phyloP scores from a whole-genome alignment of 2,113 vertebrate species.

The Eublepharis macularius region DNA sequence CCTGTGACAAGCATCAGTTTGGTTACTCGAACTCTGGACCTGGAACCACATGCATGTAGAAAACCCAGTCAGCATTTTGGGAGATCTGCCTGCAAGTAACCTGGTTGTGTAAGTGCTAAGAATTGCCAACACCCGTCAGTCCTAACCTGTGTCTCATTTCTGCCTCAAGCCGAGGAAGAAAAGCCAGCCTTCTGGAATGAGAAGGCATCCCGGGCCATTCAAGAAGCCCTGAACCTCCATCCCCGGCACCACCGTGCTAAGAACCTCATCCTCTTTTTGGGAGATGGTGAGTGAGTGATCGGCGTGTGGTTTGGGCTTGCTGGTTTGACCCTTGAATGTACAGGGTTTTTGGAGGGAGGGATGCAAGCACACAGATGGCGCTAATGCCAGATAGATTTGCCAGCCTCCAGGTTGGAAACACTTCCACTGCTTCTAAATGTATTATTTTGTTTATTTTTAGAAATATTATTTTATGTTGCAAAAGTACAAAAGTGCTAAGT shows the following conservation, averaged over 20 bases:
- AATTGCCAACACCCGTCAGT: neutral
- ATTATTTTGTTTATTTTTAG: too few relatives aligned
- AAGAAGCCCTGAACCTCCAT: constrained; percentile 72
- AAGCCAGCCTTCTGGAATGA: constrained; percentile 85
- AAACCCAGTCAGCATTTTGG: neutral
- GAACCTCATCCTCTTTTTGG: constrained; percentile 93
- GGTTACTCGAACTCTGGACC: too few relatives aligned
- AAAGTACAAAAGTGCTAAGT: too few relatives aligned
- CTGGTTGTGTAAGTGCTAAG: neutral
- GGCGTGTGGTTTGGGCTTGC: too few relatives aligned
- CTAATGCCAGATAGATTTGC: neutral
- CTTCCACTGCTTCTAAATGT: too few relatives aligned
- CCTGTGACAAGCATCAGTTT: too few relatives aligned
- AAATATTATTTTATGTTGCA: too few relatives aligned
- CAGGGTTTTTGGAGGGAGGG: neutral
- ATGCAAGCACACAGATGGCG: neutral
- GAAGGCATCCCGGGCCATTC: constrained; percentile 77
- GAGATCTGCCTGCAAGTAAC: neutral
- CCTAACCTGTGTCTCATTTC: neutral
- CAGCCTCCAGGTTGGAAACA: too few relatives aligned
- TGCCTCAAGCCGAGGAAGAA: constrained; percentile 74
- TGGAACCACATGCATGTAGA: too few relatives aligned
- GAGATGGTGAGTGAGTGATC: constrained; percentile 87
- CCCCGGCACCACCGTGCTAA: constrained; percentile 77
- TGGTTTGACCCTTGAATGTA: neutral